These are phyloP conservation scores for Heterotilapia buettikoferi DNA, from an alignment of 2,113 vertebrate species.

Conservation along the genomic window DNA sequence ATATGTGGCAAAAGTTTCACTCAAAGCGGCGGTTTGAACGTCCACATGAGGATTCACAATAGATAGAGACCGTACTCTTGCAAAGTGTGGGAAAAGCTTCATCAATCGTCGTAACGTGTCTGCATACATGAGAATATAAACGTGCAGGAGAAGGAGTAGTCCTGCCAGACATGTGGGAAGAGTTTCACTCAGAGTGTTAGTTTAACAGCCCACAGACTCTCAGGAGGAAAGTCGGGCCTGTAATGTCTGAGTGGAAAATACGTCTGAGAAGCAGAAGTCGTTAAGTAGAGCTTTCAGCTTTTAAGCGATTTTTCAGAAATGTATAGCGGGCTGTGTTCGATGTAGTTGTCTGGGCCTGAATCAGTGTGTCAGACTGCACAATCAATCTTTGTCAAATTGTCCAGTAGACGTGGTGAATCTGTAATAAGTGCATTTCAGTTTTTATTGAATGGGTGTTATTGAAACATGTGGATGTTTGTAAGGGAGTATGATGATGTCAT, in stretches of 20 bases:
- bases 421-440: background rate
- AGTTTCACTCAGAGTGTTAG: background rate
- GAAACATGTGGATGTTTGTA: background rate
- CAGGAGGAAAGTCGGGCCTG: background rate
- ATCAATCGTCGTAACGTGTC: accelerated
- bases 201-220: background rate
- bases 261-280: background rate
- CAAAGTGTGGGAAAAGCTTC: background rate
- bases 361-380: background rate
- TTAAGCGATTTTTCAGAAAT: background rate
- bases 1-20: background rate
- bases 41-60: background rate
- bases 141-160: accelerated
- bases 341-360: accelerated
- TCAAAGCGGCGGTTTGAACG: background rate
- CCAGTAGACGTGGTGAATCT: background rate
- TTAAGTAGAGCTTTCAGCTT: background rate
- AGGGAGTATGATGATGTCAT: accelerated
- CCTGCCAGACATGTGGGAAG: background rate
- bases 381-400: background rate
- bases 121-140: accelerated
- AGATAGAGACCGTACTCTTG: background rate
- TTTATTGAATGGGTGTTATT: background rate
- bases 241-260: background rate
- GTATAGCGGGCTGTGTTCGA: background rate